Conservation (phyloP, 53 echinoderm and acorn worm genomes). For the Patiria pectinifera region DNA sequence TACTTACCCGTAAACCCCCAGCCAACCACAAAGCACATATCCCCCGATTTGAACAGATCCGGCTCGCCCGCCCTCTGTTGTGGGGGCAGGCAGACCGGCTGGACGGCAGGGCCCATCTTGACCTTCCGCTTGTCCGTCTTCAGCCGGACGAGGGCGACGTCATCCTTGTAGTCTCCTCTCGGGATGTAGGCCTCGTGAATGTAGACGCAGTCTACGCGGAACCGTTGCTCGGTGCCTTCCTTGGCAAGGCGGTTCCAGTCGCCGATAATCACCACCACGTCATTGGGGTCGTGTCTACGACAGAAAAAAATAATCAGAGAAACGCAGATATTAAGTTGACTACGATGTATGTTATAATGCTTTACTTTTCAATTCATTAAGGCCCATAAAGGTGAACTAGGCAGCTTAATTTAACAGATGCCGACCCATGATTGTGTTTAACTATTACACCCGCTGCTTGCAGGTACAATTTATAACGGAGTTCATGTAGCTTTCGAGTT, state of each 20-base stretch:
- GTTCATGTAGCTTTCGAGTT: too few species aligned
- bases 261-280: constrained; percentile 78
- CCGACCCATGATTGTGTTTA: too few species aligned
- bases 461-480: too few species aligned
- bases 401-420: too few species aligned
- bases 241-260: constrained; percentile 64
- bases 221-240: constrained; percentile 82
- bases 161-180: constrained; percentile 67
- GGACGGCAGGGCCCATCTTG: constrained; percentile 57
- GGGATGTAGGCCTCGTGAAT: constrained; percentile 74
- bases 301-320: not conserved
- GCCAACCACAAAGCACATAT: constrained; percentile 82
- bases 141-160: constrained; percentile 89
- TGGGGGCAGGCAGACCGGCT: constrained; percentile 85
- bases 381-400: too few species aligned
- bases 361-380: not conserved
- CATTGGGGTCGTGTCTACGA: constrained; percentile 67
- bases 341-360: not conserved
- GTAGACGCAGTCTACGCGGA: constrained; percentile 82
- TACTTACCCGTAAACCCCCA: constrained; percentile 91
- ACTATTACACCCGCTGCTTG: too few species aligned
- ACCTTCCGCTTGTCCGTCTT: constrained; percentile 53
- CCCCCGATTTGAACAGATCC: constrained; percentile 60
- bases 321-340: not conserved
- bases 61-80: constrained; percentile 46